Base-by-base conservation (phyloP, 2,113 vertebrate genomes). In the Hippopotamus amphibius region DNA sequence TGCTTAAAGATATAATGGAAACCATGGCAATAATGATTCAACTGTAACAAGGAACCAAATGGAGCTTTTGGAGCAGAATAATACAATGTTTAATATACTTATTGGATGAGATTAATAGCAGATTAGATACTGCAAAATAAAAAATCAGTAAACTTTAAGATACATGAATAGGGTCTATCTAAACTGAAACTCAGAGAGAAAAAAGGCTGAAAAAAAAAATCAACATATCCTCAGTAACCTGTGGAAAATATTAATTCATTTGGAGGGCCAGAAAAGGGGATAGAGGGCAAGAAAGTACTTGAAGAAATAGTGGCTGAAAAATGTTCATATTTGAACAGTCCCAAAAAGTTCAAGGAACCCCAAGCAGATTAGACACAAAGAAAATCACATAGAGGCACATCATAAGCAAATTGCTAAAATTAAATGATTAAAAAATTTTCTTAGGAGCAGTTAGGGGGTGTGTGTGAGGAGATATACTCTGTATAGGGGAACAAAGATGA, bases 251-350 rank as follows among this genome's bases (percentile, higher is more conserved):
- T 46, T 30, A 68, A 82, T 66, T 76, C 46, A 68, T 83, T 83
- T 83, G 50, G n/a, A 88, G 19, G 69, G 15, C 14, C 50, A 89
- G 61, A 15, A 53, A 92, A 92, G 21, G 19, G 71, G 28, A 22
- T 30, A 55, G n/a, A 89, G 11, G 37, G 2, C 46, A 46, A 57
- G 69, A 71, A 81, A 74, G 72, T 30, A 85, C 33, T 17, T 77
- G n/a, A 55, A 85, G 71, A 93, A 86, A 76, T 16, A 84, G 57
- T 90, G 53, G 11, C 71, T 77, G 43, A 48, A 66, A 93, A 88
- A 33, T 80, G 10, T 24, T 50, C 12, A 26, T 11, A 46, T 50
- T 71, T 89, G 26, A 65, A 46, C 19, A 85, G 82, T 43, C 28
- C 59, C 21, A 57, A 55, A 37, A 83, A 66, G 15, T 26, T 66